Base-by-base conservation (phyloP, 2,888 invertebrate species). In the Ophioninae sp. region DNA sequence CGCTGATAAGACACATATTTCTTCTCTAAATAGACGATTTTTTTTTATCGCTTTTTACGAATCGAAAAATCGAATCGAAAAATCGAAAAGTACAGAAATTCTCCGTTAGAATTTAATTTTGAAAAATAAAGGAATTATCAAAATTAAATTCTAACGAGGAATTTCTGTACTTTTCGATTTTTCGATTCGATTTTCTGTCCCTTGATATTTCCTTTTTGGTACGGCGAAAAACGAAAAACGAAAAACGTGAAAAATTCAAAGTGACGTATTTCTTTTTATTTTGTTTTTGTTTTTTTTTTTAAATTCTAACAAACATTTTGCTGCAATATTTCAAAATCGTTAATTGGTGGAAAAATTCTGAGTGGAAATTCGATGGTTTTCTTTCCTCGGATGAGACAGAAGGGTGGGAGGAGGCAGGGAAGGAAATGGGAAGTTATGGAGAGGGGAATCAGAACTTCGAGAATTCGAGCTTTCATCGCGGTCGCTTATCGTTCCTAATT, bases 401-500 rank as follows among this genome's bases (percentile, higher is more conserved):
- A 68, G 44, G 41, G 41, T 5, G 6, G 13, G 10, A 30, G 30
- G 30, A 13, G 63, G 22, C 23, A 9, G 30, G 2, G 6, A 30
- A 63, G 9, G 2, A 51, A 17, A 13, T 51, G 51, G 17, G 63
- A 30, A 30, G 7, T 23, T 13, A 13, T 51, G 51, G 17, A 30
- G 13, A 30, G 13, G 17, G 39, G 71, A 23, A 64, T 13, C 7
- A 76, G 58, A 59, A 30, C 10, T 39, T 63, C n/a, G 65, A 59
- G 64, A 63, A 41, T 58, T 37, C 7, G 51, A 41, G 20, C 9
- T 58, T 72, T 72, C 8, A 61, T 67, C 44, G 37, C 68, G 65
- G 58, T 64, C 71, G 0, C 61, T 75, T 73, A 20, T 83, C 58
- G 22, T 44, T 20, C 59, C 76, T 83, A 83, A 83, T 80, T 83